A percentile compares a stretch with the other conserved stretches of the same genome.
Evolutionary conservation across 2,888 invertebrate species (phyloP).

Genomic region (Ennomos erosarius): DNA sequence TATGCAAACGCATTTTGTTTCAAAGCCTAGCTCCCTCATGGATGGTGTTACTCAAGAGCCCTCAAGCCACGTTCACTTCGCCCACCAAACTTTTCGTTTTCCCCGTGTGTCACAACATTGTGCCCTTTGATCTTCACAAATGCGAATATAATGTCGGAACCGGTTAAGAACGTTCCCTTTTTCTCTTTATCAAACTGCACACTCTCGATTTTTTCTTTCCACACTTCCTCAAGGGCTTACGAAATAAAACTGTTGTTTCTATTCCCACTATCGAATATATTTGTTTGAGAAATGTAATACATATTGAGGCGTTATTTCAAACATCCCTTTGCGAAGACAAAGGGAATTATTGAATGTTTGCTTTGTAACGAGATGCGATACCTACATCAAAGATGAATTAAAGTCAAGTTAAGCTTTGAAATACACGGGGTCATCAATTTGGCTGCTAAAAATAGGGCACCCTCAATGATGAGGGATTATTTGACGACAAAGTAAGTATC

Average conservation of each 20-base stretch:
- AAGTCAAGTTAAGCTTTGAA: constrained; percentile 69
- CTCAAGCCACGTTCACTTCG: constrained; percentile 71
- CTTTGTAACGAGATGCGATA: constrained; percentile 61
- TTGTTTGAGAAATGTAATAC: constrained; percentile 63
- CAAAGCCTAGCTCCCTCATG: constrained; percentile 82
- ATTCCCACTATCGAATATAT: constrained; percentile 67
- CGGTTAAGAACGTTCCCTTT: constrained; percentile 73
- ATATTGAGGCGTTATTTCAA: constrained; percentile 58
- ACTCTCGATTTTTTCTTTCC: constrained; percentile 60
- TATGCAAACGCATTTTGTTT: constrained; percentile 86
- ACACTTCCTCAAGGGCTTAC: constrained; percentile 63
- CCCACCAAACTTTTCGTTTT: constrained; percentile 66
- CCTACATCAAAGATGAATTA: constrained; percentile 73
- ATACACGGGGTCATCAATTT: constrained; percentile 72
- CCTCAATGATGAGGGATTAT: constrained; percentile 77
- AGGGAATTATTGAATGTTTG: constrained; percentile 27
- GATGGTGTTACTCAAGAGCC: constrained; percentile 76
- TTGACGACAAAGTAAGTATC: constrained; percentile 79
- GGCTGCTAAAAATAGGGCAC: constrained; percentile 70
- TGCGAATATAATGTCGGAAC: constrained; percentile 82
- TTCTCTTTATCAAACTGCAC: constrained; percentile 65
- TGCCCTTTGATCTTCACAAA: constrained; percentile 83
- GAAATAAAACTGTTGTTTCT: constrained; percentile 70
- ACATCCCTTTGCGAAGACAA: constrained; percentile 49
- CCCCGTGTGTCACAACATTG: constrained; percentile 77